Evolutionary conservation across 2,113 vertebrate species (phyloP).

Genomic region (Larimichthys crocea): DNA sequence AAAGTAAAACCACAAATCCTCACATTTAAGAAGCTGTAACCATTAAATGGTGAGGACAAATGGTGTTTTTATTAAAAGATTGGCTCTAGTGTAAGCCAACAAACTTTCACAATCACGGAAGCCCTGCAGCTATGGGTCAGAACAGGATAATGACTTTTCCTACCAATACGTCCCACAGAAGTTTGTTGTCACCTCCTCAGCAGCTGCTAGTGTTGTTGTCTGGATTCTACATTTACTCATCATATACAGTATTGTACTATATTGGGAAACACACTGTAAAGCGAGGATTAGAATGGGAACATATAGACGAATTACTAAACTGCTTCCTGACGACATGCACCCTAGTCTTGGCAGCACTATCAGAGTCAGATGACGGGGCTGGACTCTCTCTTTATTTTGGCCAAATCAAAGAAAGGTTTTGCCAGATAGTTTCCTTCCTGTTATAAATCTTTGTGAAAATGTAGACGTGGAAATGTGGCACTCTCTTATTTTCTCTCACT

Average conservation of each 20-base stretch:
- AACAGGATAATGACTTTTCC: not conserved
- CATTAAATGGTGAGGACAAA: not conserved
- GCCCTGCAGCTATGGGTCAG: not conserved
- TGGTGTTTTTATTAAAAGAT: no score
- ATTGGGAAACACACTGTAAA: not conserved
- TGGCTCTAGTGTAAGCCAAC: not conserved
- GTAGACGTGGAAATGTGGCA: constrained; percentile 19
- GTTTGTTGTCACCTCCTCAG: not conserved
- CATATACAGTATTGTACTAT: no score
- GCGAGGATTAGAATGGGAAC: constrained; percentile 22
- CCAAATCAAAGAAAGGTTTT: not conserved
- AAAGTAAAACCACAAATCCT: not conserved
- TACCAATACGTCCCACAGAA: not conserved
- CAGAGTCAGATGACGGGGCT: constrained; percentile 13
- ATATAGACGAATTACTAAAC: constrained; percentile 7
- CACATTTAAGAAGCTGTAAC: not conserved
- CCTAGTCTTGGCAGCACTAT: constrained; percentile 22
- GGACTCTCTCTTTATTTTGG: constrained; percentile 30
- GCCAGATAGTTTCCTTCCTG: constrained; percentile 30
- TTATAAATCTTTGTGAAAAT: constrained; percentile 41
- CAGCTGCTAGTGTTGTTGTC: not conserved
- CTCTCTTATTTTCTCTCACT: constrained; percentile 22
- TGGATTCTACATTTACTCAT: constrained; percentile 9
- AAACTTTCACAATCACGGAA: not conserved
- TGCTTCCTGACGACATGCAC: constrained; percentile 22